Evolutionary conservation across 2,888 invertebrate genomes (phyloP).

Genomic region (Xanthia icteritia): DNA sequence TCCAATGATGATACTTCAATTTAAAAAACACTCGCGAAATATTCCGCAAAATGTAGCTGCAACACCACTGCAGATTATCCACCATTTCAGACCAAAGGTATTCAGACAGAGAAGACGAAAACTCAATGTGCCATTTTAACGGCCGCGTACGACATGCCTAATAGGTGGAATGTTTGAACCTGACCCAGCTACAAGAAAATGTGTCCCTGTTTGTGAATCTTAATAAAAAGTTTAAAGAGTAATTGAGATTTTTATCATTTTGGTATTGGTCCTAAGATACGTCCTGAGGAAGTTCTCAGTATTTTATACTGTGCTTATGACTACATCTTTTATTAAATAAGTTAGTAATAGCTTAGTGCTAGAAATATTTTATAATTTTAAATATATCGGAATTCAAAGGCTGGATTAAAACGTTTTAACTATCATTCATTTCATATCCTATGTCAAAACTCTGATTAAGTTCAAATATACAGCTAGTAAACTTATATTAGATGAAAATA

Average conservation of each 20-base stretch:
- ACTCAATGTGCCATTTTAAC: background rate
- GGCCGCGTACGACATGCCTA: too few species aligned
- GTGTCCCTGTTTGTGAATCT: background rate
- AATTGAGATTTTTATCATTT: background rate
- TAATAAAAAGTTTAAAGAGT: background rate
- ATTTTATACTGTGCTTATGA: background rate
- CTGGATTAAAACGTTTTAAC: background rate
- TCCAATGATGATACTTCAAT: too few species aligned
- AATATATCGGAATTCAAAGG: background rate
- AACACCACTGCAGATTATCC: background rate
- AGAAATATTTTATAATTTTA: background rate
- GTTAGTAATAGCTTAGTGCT: background rate
- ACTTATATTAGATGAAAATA: conserved; percentile 12
- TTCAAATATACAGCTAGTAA: conserved; percentile 28
- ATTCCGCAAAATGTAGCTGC: background rate
- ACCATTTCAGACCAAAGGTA: background rate
- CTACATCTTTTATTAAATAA: background rate
- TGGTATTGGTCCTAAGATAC: conserved; percentile 27
- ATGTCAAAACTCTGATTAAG: conserved; percentile 16
- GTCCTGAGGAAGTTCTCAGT: conserved; percentile 2
- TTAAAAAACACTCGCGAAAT: background rate
- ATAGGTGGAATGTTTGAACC: conserved; percentile 18
- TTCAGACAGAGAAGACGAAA: background rate
- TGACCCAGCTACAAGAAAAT: background rate
- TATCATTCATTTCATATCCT: background rate